Base-by-base conservation (phyloP, 2,888 invertebrate genomes). In the Drosophila stalkeri region DNA sequence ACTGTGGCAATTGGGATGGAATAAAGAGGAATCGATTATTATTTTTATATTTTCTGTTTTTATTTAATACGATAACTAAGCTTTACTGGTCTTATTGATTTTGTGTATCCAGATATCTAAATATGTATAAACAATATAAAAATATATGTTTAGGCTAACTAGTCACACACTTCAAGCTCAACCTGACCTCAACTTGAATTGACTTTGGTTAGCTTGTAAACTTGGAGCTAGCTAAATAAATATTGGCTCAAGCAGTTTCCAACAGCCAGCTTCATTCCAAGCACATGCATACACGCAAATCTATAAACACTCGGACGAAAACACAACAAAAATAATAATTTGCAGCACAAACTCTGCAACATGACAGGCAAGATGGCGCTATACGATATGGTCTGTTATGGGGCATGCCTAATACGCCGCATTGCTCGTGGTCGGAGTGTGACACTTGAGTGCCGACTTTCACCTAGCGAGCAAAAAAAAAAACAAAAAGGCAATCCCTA, bases 281-380 rank as follows among this genome's bases (percentile, higher is more conserved):
- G 20, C 41, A 37, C 35, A 37, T 23, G 52, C 39, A 33, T 3
- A 11, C 33, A 46, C 23, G n/a, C n/a, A 47, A 59, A 60, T 69
- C 43, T 37, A 27, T 23, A 12, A 37, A 33, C 43, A 39, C 49
- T 51, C 18, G 61, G 51, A 69, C 67, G 39, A 59, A 64, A 52
- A 16, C 27, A 56, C 43, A 80, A 16, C 27, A 56, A 33, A 80
- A 67, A 80, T 80, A 71, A 80, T 80, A 77, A 80, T 67, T 80
- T 71, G 67, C 67, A 35, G 64, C 63, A 60, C 74, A 54, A 68
- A 64, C 74, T 62, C 54, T 57, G 66, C 62, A 64, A 55, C 66
- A 67, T 66, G 65, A 72, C 66, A 54, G 20, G 66, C 52, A 61
- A 64, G 56, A 61, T 47, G 39, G 57, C 59, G 63, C 64, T 57